Base-by-base conservation (phyloP, 2,888 invertebrate genomes). In the Zhengitettix transpicula region DNA sequence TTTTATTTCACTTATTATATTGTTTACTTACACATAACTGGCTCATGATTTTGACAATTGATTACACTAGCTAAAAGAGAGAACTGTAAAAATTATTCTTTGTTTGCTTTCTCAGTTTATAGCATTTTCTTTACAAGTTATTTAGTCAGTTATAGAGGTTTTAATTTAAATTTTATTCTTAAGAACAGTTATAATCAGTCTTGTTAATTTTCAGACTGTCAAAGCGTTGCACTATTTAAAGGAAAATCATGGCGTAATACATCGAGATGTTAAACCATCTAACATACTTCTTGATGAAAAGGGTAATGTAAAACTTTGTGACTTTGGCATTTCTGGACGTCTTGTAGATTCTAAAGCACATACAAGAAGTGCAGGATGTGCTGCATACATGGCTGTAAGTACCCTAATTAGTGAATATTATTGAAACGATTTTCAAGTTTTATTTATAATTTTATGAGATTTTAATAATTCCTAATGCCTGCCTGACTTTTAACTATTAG, bases 281-380 rank as follows among this genome's bases (percentile, higher is more conserved):
- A 99, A 99, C 77, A 99, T 99, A 67, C 79, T 99, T 65, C 80
- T 99, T 66, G 97, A 98, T 74, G 89, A 91, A 74, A 85, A 84
- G 70, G 98, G 98, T 17, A 89, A 89, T 69, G 91, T 99, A 10
- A 99, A 99, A 75, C 78, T 99, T 44, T 99, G 99, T 77, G 99
- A 99, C 81, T 99, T 99, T 78, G 99, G 99, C 66, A 99, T 99
- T 73, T 97, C 97, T 72, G 99, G 98, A 17, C 83, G 95, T 62
- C 81, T 99, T 63, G 97, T 98, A 44, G 97, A 98, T 78, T 98
- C 97, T 56, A 95, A 96, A 78, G 98, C 97, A 5, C 94, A 93
- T 75, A 97, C 97, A 17, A 79, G 95, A 70, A 94, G 92, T 72
- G 96, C 94, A 5, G 98, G 97, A 52, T 98, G 97, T 77, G 95